Percentiles rank a stretch among this genome's conserved stretches.
Evolutionary conservation across 64 coral and sea anemone species (phyloP).

Genomic region (Dendrophyllia cribrosa): DNA sequence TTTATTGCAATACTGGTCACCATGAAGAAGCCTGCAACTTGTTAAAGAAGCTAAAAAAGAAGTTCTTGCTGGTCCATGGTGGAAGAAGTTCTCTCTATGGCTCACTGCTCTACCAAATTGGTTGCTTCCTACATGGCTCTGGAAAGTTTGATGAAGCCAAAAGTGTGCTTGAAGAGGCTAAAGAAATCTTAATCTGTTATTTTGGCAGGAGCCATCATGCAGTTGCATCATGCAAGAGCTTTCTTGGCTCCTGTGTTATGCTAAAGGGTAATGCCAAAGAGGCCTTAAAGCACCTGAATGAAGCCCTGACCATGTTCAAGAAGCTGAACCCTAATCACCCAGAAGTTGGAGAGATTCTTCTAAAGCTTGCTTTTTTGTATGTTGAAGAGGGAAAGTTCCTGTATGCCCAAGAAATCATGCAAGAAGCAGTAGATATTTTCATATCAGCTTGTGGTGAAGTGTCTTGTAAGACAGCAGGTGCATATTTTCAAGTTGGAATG

Average conservation of each 20-base stretch:
- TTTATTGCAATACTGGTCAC: background rate
- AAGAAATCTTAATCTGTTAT: background rate
- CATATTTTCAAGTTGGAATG: background rate
- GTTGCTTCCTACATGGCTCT: background rate
- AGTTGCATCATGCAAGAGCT: conserved; percentile 9
- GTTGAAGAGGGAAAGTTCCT: background rate
- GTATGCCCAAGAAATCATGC: background rate
- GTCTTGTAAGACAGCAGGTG: background rate
- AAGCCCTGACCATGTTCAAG: background rate
- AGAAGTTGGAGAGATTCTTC: background rate
- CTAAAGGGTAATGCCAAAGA: background rate
- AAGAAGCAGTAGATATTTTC: background rate
- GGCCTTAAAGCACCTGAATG: background rate
- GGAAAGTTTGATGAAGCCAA: background rate
- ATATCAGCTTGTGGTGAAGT: background rate
- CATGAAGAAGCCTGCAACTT: background rate
- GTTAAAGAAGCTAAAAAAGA: background rate
- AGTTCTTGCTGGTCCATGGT: background rate
- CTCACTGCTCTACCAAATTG: conserved; percentile 15
- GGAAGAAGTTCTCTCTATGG: background rate
- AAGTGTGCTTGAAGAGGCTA: background rate
- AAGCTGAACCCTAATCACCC: background rate
- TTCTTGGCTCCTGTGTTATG: conserved; percentile 6
- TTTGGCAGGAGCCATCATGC: background rate
- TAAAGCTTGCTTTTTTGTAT: background rate